Conservation (phyloP, 2,797 vertebrate species). For the Mionectes olivaceus region DNA sequence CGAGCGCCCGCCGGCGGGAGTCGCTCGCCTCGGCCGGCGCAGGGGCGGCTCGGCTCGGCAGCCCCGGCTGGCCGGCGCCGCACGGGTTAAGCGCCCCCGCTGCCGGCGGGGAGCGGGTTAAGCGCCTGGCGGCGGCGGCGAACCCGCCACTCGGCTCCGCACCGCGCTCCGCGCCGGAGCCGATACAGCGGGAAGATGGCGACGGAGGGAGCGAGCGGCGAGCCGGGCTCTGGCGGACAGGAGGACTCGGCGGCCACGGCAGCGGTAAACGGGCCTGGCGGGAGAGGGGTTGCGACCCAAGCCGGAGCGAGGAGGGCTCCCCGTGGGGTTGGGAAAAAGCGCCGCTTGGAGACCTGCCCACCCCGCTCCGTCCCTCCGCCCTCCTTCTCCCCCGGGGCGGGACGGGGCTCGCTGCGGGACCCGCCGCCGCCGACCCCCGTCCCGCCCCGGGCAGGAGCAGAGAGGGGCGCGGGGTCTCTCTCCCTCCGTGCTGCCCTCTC, state of each 20-base stretch:
- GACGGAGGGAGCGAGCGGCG: slow-evolving; percentile 92
- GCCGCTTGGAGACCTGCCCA: background rate
- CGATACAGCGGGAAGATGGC: slow-evolving; percentile 93
- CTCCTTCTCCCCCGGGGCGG: background rate
- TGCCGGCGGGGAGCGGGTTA: slow-evolving; percentile 60
- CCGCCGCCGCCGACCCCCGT: background rate
- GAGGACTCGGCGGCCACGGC: slow-evolving; percentile 44
- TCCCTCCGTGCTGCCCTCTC: background rate
- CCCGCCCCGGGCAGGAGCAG: background rate
- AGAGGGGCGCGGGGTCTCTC: background rate
- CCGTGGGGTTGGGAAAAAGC: background rate
- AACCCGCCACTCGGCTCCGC: slow-evolving; percentile 46
- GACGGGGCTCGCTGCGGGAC: background rate
- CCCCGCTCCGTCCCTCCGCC: background rate
- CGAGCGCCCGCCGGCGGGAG: background rate
- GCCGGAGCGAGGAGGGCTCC: background rate
- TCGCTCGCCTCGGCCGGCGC: background rate
- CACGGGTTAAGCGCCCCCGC: slow-evolving; percentile 60
- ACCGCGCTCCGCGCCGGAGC: slow-evolving; percentile 73
- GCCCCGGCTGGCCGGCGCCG: slow-evolving; percentile 19
- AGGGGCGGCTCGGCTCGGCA: background rate
- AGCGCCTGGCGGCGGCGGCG: slow-evolving; percentile 72
- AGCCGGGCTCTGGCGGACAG: slow-evolving; percentile 78
- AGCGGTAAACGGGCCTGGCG: slow-evolving; percentile 59
- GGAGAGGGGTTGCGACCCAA: background rate